Conservation (phyloP, 1,140 invertebrate genomes). For the Bombus soroeensis region DNA sequence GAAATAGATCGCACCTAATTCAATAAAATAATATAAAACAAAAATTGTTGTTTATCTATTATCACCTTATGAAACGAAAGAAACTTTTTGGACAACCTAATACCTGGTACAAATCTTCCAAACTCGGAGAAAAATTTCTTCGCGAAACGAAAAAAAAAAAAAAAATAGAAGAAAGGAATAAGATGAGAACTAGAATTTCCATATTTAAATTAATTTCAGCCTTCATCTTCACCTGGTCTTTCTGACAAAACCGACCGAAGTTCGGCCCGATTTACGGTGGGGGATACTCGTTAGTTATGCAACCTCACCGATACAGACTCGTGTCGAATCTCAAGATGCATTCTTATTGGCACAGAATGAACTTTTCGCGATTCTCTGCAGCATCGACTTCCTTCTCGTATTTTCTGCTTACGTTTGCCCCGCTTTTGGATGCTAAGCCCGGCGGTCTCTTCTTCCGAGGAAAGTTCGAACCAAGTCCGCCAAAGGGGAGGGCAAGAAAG, state of each 20-base stretch:
- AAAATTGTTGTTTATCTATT: too few species aligned
- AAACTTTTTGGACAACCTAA: too few species aligned
- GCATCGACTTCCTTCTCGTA: conserved; percentile 38
- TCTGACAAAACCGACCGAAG: background rate
- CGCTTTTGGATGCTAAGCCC: conserved; percentile 21
- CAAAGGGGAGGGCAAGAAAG: conserved; percentile 3
- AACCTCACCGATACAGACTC: background rate
- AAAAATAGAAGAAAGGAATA: background rate
- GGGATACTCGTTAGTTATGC: conserved; percentile 18
- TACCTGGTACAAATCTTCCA: too few species aligned
- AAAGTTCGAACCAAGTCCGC: background rate
- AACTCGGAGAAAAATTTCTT: too few species aligned
- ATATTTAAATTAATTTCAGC: background rate
- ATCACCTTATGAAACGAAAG: too few species aligned
- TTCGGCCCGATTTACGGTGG: too few species aligned
- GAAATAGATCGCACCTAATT: too few species aligned
- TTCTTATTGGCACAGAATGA: conserved; percentile 60
- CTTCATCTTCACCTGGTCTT: background rate
- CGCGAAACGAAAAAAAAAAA: background rate
- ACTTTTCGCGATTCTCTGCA: conserved; percentile 50
- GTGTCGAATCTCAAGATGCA: conserved; percentile 29
- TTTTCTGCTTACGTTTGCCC: conserved; percentile 64
- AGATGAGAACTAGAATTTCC: background rate
- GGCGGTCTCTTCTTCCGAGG: background rate
- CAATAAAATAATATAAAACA: too few species aligned